Evolutionary conservation across 1,140 invertebrate species (phyloP).

Genomic region (Sarcophaga bullata): DNA sequence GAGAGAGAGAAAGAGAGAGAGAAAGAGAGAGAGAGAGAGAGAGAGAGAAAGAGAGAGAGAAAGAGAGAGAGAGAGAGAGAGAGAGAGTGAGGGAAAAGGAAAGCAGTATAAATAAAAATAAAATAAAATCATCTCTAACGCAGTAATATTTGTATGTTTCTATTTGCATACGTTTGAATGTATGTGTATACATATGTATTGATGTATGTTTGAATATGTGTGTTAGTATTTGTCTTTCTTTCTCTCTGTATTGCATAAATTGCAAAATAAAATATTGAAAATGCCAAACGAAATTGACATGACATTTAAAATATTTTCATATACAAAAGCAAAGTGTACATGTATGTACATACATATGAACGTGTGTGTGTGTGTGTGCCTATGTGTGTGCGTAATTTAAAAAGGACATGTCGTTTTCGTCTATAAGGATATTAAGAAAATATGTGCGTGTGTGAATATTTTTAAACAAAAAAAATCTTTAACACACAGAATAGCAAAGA

Average conservation of each 20-base stretch:
- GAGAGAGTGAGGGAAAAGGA: too few species aligned
- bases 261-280: conserved; percentile 34
- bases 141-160: too few species aligned
- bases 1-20: too few species aligned
- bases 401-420: background rate
- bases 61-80: too few species aligned
- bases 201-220: too few species aligned
- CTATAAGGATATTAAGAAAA: background rate
- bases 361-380: background rate
- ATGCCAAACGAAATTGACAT: conserved; percentile 29
- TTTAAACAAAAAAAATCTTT: background rate
- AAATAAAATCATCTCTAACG: too few species aligned
- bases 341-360: background rate
- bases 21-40: too few species aligned
- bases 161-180: too few species aligned
- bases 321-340: background rate
- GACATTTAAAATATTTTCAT: conserved; percentile 31
- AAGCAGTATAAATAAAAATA: too few species aligned
- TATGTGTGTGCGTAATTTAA: background rate
- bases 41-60: too few species aligned
- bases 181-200: too few species aligned
- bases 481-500: background rate
- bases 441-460: background rate
- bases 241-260: background rate
- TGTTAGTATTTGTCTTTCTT: too few species aligned